Evolutionary conservation across 2,113 vertebrate species (phyloP).

Genomic region (Neoarius graeffei): DNA sequence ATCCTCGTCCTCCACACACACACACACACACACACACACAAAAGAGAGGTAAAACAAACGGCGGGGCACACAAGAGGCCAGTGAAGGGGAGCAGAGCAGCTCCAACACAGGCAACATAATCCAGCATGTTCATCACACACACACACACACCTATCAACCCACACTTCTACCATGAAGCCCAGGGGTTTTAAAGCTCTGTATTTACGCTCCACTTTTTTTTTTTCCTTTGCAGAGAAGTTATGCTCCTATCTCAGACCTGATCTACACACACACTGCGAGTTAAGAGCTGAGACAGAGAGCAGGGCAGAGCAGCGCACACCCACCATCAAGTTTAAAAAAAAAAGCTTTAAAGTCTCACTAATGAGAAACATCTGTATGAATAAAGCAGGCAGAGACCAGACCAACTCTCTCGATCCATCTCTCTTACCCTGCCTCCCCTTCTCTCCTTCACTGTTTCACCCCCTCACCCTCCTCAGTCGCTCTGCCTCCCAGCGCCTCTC

Average conservation of each 20-base stretch:
- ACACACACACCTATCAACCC: slow-evolving; percentile 41
- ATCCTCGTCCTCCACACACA: slow-evolving; percentile 22
- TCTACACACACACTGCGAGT: slow-evolving; percentile 54
- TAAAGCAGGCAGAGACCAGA: slow-evolving; percentile 59
- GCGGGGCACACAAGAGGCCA: slow-evolving; percentile 36
- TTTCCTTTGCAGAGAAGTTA: not conserved
- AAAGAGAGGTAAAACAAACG: slow-evolving; percentile 40
- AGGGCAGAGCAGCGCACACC: slow-evolving; percentile 73
- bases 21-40: slow-evolving; percentile 14
- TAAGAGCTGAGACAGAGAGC: slow-evolving; percentile 61
- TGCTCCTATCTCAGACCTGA: slow-evolving; percentile 44
- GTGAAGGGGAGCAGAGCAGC: slow-evolving; percentile 30
- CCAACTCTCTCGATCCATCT: slow-evolving; percentile 33
- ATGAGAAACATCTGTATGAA: slow-evolving; percentile 79
- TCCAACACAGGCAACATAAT: slow-evolving; percentile 49
- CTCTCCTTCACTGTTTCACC: not conserved
- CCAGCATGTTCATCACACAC: slow-evolving; percentile 43
- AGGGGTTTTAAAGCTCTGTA: slow-evolving; percentile 21
- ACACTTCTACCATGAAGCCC: slow-evolving; percentile 12
- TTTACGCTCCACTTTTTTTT: slow-evolving; percentile 27
- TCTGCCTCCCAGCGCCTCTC: slow-evolving; percentile 22
- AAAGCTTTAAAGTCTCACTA: slow-evolving; percentile 74
- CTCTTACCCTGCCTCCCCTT: slow-evolving; percentile 22
- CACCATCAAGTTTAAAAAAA: slow-evolving; percentile 72
- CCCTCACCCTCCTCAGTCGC: not conserved